Evolutionary conservation across 2,113 vertebrate genomes (phyloP).

Genomic region (Pollimyrus isidori): DNA sequence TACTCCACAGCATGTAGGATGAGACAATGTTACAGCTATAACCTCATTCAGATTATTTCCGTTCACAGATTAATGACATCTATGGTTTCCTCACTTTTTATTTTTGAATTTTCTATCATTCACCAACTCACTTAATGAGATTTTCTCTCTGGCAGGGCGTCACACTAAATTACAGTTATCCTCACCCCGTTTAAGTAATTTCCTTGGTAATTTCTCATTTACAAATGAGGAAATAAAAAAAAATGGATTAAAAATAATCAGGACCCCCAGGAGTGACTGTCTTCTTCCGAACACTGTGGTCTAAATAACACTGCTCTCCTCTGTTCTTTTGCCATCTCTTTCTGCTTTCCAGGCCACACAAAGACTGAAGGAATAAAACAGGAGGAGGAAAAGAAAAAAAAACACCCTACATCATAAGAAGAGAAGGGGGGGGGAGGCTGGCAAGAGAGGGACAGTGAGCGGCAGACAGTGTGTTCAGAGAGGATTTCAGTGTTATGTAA

Average conservation of each 20-base stretch:
- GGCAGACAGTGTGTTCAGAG: slow-evolving; percentile 6
- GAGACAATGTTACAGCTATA: not conserved
- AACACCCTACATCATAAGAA: not conserved
- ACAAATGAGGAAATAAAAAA: not conserved
- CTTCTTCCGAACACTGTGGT: not conserved
- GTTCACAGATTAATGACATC: not conserved
- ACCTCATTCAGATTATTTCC: not conserved
- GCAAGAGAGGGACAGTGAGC: not conserved
- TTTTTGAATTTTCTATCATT: not conserved
- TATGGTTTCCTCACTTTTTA: not conserved
- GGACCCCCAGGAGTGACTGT: not conserved
- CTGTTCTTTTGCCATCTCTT: slow-evolving; percentile 12
- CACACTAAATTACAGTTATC: not conserved
- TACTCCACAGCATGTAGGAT: not conserved
- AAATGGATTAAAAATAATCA: not conserved
- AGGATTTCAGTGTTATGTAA: slow-evolving; percentile 29
- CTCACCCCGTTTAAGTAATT: not conserved
- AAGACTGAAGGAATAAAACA: not conserved
- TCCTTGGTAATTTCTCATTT: not conserved
- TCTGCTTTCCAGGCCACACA: not conserved
- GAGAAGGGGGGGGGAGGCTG: not conserved
- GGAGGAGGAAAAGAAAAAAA: not conserved
- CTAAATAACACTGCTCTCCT: not conserved
- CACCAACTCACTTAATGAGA: not conserved
- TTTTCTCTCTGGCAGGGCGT: not conserved